Evolutionary conservation across 2,113 vertebrate genomes (phyloP).

Genomic region (Numida meleagris): DNA sequence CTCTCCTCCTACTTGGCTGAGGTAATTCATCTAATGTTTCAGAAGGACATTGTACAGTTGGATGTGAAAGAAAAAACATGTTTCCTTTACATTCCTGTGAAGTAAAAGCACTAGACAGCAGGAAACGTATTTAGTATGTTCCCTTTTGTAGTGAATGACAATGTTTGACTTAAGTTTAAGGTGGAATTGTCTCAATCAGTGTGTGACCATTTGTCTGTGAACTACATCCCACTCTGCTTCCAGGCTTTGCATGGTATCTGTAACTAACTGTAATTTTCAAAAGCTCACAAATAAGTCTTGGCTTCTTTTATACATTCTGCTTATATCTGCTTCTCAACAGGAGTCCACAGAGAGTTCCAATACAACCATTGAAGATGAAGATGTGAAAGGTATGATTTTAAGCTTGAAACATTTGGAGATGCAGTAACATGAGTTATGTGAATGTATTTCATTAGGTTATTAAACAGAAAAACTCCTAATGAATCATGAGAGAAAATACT

Average conservation of each 20-base stretch:
- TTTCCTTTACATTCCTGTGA: constrained; percentile 29
- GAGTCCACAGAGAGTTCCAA: constrained; percentile 97
- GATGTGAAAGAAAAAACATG: background rate
- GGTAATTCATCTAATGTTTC: background rate
- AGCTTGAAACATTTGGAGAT: background rate
- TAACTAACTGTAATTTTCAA: constrained; percentile 12
- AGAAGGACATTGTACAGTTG: background rate
- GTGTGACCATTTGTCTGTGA: constrained; percentile 75
- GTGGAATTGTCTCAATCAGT: constrained; percentile 16
- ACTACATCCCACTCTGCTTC: constrained; percentile 64
- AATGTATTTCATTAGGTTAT: background rate
- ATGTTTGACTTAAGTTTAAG: constrained; percentile 20
- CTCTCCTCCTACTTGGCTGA: constrained; percentile 47
- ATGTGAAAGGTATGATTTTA: constrained; percentile 91
- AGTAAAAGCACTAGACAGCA: background rate
- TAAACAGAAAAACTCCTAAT: background rate
- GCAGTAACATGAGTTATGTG: background rate
- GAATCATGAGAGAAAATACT: background rate
- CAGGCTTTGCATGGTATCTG: constrained; percentile 76
- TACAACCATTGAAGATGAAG: constrained; percentile 97
- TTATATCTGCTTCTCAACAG: constrained; percentile 78
- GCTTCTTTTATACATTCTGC: background rate
- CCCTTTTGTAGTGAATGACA: constrained; percentile 16
- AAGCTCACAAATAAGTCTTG: background rate
- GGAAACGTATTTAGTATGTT: constrained; percentile 17